Base-by-base conservation (phyloP, 2,113 vertebrate genomes). In the Coptodon bakossiorum region DNA sequence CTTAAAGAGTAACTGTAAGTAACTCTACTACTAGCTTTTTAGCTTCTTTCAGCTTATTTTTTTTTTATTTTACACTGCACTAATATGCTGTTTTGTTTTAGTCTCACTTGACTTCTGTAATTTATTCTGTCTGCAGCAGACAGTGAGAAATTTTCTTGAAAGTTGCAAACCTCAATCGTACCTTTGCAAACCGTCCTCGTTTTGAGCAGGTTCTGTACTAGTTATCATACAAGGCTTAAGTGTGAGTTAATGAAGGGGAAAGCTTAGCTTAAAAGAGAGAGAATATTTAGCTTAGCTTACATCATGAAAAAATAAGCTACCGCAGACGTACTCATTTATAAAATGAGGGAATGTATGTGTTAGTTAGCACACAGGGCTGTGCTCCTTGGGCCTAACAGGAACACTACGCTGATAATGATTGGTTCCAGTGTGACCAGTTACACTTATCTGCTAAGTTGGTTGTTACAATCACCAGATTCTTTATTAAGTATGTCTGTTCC, bases 121-220 rank as follows among this genome's bases (percentile, higher is more conserved):
- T 48, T 76, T 43, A 48, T 29, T 48, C 4, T 76, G 43, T 29
- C 1, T 27, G 43, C 24, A 76, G 68, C 68, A 45, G 8, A 43
- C 40, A 11, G 14, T 73, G 22, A 73, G 2, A 43, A 27, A 27
- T 73, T 17, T 9, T 10, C 66, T 24, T 45, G 66, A 73, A 73
- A 48, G 68, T 16, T 5, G 1, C 68, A 2, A 27, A 6, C 68
- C 22, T 27, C 22, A 73, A 1, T 45, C 0, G 1, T 14, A 0
- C 1, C 13, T 71, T 71, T 71, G 66, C 38, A 71, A 71, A 71
- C 66, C 45, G 13, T 40, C 38, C 22, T 10, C 1, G 3, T 16
- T 43, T 45, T 73, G 68, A 73, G 4, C 3, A 48, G 68, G 40
- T 45, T 73, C 14, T 48, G 9, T 27, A 48, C 68, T 48, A 5